A percentile compares a stretch with the other conserved stretches of the same genome.
Conservation (phyloP, 2,113 vertebrate species). For the Microtus oregoni region DNA sequence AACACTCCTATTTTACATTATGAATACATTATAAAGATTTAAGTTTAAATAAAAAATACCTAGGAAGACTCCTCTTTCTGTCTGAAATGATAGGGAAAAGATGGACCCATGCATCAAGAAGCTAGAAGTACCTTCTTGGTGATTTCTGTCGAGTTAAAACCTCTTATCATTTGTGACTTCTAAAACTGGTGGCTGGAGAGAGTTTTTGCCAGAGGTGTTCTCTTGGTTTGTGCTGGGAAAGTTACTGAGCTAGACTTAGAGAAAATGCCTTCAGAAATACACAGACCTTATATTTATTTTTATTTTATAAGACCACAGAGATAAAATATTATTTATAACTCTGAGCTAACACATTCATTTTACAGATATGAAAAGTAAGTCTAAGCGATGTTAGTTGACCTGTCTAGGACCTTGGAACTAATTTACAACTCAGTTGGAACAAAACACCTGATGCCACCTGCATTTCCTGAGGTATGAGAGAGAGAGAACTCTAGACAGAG, state of each 20-base stretch:
- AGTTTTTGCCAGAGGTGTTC: not conserved
- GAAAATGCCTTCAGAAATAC: slow-evolving; percentile 26
- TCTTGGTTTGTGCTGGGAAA: not conserved
- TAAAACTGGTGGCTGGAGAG: slow-evolving; percentile 37
- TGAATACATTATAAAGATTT: not conserved
- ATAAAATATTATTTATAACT: not conserved
- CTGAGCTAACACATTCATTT: not conserved
- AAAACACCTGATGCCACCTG: not conserved
- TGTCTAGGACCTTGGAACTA: not conserved
- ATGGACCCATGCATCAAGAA: not conserved
- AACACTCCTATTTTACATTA: slow-evolving; percentile 54
- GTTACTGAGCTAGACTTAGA: not conserved
- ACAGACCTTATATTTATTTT: slow-evolving; percentile 31
- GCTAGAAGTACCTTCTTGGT: slow-evolving; percentile 1
- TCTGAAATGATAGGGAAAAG: not conserved
- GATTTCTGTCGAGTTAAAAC: slow-evolving; percentile 17
- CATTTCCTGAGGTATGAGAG: not conserved
- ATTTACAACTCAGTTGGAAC: not conserved
- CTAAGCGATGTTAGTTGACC: not conserved
- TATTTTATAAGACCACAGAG: slow-evolving; percentile 9
- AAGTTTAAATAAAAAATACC: slow-evolving; percentile 29
- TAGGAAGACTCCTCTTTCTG: slow-evolving; percentile 26
- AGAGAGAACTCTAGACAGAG: not conserved
- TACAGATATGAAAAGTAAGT: slow-evolving; percentile 9
- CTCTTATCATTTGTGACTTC: not conserved